Base-by-base conservation (phyloP, 2,888 invertebrate genomes). In the Formica aserva region DNA sequence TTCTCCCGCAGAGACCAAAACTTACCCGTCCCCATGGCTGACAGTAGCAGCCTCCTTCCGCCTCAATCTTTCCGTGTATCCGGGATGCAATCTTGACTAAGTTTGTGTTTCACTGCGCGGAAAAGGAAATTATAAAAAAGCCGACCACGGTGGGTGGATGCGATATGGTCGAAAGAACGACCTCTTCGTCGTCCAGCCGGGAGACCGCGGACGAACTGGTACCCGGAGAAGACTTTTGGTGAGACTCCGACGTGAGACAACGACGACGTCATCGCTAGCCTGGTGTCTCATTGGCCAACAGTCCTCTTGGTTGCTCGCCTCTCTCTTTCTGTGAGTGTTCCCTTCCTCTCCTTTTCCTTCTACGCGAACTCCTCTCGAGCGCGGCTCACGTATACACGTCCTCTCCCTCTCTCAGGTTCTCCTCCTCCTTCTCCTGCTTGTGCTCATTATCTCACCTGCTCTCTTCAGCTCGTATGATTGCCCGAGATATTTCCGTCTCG, bases 201-300 rank as follows among this genome's bases (percentile, higher is more conserved):
- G 93, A 94, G 93, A 93, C 93, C 94, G 93, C 93, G 94, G 93
- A 94, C 94, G 92, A 93, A 94, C 94, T 94, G 93, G 88, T 90
- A 92, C 91, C 91, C 89, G 89, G 90, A 86, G 88, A 91, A 89
- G 90, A 92, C 91, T 93, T 93, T 93, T 92, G 87, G 92, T 91
- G 92, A 92, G 93, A 91, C 92, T 92, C 90, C 74, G 90, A 92
- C 87, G 92, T 91, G 92, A 92, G 91, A 92, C 91, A 91, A 92
- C 91, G 89, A 74, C 92, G 90, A 93, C 94, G 94, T 93, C 93
- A 93, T 91, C 91, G 85, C 86, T 88, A 86, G 86, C 88, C 91
- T 89, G 92, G 83, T 88, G 85, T 90, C 91, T 92, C 91, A 94
- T 94, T 94, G 94, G 94, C 86, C 89, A 87, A 82, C 84, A 85